Percentiles rank a stretch among this genome's conserved stretches.
phyloP scores from a whole-genome alignment of 2,113 vertebrate genomes.

The Noctilio leporinus region DNA sequence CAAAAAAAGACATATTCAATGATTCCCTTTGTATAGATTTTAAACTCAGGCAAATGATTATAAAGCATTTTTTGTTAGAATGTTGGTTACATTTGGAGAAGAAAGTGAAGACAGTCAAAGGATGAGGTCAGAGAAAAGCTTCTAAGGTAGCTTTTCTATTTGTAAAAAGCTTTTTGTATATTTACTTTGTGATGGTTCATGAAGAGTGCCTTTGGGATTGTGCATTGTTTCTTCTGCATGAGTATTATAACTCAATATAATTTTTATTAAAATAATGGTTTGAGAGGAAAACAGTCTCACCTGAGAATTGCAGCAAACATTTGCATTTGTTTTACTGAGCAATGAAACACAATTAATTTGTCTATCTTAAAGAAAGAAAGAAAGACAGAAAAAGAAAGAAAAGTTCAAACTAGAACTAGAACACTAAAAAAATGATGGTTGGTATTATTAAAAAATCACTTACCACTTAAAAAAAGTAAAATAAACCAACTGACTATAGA shows the following conservation, averaged over 20 bases:
- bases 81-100: neutral
- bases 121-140: neutral
- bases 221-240: neutral
- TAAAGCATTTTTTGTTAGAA: neutral
- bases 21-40: neutral
- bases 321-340: neutral
- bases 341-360: neutral
- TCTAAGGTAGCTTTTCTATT: neutral
- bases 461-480: neutral
- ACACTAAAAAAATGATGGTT: neutral
- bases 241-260: neutral
- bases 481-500: neutral
- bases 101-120: neutral
- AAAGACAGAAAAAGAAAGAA: neutral
- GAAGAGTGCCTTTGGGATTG: neutral
- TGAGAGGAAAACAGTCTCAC: neutral
- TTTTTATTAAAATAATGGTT: neutral
- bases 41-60: neutral
- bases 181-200: neutral
- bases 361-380: neutral
- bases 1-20: neutral
- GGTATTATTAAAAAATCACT: neutral
- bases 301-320: neutral
- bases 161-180: neutral
- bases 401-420: neutral